Percentiles rank a stretch among this genome's conserved stretches.
Conservation (phyloP, 2,888 invertebrate species). For the Sisyra terminalis region DNA sequence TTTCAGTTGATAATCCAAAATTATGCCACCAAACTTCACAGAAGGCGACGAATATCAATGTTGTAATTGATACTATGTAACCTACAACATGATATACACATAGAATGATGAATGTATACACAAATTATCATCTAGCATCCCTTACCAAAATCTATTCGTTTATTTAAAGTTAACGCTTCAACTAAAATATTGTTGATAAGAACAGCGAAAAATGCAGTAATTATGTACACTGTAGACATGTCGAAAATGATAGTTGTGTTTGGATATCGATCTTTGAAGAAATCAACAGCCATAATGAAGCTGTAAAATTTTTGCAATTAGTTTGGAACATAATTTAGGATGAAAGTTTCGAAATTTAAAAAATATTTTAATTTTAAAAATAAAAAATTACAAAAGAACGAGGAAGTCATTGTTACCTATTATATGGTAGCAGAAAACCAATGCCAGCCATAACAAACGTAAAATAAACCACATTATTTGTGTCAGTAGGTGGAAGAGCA, state of each 20-base stretch:
- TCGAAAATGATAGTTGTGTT: constrained; percentile 78
- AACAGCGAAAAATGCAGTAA: constrained; percentile 78
- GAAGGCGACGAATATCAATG: constrained; percentile 65
- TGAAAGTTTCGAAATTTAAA: too few species aligned
- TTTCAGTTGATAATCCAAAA: constrained; percentile 46
- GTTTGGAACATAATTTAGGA: too few species aligned
- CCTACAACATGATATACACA: constrained; percentile 30
- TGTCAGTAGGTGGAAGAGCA: constrained; percentile 50
- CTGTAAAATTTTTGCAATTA: constrained; percentile 43
- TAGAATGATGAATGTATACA: not conserved
- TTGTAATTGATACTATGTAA: constrained; percentile 65
- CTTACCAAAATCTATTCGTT: constrained; percentile 73
- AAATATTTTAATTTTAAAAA: not conserved
- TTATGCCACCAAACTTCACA: constrained; percentile 79
- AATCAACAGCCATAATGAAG: constrained; percentile 88
- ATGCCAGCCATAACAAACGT: constrained; percentile 71
- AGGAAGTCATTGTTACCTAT: constrained; percentile 47
- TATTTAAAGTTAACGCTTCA: constrained; percentile 63
- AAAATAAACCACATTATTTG: constrained; percentile 53
- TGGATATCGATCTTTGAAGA: constrained; percentile 73
- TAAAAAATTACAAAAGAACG: not conserved
- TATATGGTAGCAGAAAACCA: constrained; percentile 81
- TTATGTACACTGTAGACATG: constrained; percentile 82
- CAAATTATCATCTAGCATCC: constrained; percentile 3
- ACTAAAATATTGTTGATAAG: constrained; percentile 71